Evolutionary conservation across 2,888 invertebrate species (phyloP).

Genomic region (Hydropsyche betteni): DNA sequence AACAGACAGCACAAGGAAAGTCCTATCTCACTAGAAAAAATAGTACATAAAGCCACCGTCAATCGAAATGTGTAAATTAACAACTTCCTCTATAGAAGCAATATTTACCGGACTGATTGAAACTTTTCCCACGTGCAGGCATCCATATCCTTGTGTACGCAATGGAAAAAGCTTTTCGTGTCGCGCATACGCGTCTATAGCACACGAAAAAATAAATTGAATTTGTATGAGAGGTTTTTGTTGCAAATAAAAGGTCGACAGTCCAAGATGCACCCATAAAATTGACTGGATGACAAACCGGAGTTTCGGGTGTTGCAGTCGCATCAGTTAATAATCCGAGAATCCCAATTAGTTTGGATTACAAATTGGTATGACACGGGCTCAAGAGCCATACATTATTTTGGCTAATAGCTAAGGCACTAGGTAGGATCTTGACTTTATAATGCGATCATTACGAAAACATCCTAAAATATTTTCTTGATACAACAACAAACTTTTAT

Average conservation of each 20-base stretch:
- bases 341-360: conserved; percentile 51
- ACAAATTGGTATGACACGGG: conserved; percentile 51
- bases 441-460: conserved; percentile 30
- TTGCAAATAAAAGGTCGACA: background rate
- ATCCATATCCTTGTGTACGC: background rate
- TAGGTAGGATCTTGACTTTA: conserved; percentile 25
- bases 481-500: too few relatives aligned
- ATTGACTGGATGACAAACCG: conserved; percentile 39
- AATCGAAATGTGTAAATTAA: conserved; percentile 48
- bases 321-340: conserved; percentile 46
- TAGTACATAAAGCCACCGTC: conserved; percentile 9
- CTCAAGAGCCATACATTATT: conserved; percentile 39
- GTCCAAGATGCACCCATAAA: conserved; percentile 29
- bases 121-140: conserved; percentile 26
- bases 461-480: background rate
- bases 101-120: conserved; percentile 44
- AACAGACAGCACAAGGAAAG: background rate
- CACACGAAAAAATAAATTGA: conserved; percentile 13
- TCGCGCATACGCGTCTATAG: background rate
- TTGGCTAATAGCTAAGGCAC: conserved; percentile 28
- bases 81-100: conserved; percentile 45
- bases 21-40: conserved; percentile 5
- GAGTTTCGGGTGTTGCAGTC: conserved; percentile 34
- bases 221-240: conserved; percentile 1
- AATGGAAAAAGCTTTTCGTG: background rate